phyloP scores from a whole-genome alignment of 2,113 vertebrate genomes.

The Petroica traversi region DNA sequence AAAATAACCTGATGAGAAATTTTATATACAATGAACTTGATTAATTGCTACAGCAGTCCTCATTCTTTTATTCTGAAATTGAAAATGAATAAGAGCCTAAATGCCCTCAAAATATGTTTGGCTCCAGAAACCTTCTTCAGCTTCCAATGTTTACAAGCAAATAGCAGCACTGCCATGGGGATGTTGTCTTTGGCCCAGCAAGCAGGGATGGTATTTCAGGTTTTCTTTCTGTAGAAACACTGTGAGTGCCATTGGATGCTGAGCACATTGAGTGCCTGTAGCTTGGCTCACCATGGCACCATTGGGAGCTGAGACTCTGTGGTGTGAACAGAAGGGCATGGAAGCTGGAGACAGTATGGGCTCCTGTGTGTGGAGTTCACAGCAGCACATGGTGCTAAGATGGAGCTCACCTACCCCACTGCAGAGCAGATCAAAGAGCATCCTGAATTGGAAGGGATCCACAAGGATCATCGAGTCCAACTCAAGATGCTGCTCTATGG shows the following conservation, averaged over 20 bases:
- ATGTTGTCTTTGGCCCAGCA: neutral
- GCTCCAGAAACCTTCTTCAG: neutral
- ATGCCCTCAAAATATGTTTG: neutral
- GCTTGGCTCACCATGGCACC: neutral
- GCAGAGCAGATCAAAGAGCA: neutral
- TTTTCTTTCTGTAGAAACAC: neutral
- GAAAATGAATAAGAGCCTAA: neutral
- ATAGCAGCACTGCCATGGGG: neutral
- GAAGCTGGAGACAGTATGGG: neutral
- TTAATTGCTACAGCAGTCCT: neutral
- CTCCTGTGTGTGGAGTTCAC: neutral
- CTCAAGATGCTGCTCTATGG: neutral
- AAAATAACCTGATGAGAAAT: neutral
- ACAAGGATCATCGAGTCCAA: accelerated
- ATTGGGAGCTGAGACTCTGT: neutral
- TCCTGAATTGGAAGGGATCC: neutral
- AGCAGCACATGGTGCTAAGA: neutral
- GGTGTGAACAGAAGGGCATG: neutral
- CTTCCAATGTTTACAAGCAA: neutral
- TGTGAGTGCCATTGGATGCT: neutral
- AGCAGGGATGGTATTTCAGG: neutral
- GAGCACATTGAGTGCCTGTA: neutral
- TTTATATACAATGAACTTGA: neutral
- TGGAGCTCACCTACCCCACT: neutral
- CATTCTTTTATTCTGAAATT: neutral